These are phyloP conservation scores for Clarias gariepinus DNA, from an alignment of 2,113 vertebrate species.

Conservation along the genomic window DNA sequence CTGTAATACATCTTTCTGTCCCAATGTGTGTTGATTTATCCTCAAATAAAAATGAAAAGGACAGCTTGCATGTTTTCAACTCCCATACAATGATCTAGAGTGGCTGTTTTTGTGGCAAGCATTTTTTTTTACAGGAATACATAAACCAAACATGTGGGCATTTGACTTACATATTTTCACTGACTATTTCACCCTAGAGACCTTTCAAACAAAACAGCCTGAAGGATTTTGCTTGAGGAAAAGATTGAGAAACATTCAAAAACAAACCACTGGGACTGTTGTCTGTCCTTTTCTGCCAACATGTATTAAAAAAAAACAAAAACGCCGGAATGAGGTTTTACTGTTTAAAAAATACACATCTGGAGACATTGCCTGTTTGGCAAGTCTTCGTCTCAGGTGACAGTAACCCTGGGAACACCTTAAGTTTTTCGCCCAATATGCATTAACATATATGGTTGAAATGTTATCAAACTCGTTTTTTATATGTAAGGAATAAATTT, in stretches of 20 bases:
- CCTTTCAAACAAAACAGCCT: slow-evolving; percentile 10
- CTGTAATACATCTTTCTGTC: background rate
- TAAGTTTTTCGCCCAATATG: background rate
- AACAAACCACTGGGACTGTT: background rate
- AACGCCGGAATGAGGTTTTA: background rate
- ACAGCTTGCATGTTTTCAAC: background rate
- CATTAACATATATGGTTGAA: background rate
- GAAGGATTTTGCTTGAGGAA: background rate
- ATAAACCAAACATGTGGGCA: background rate
- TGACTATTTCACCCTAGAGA: slow-evolving; percentile 1
- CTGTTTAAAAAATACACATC: background rate
- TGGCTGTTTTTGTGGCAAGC: background rate
- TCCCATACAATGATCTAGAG: background rate
- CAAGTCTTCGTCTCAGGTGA: background rate
- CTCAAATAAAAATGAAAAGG: background rate
- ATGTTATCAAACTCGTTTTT: background rate
- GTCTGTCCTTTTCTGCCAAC: background rate
- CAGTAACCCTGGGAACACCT: background rate
- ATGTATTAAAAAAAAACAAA: background rate
- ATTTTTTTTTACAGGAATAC: slow-evolving; percentile 17
- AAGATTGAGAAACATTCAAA: background rate
- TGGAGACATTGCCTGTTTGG: background rate
- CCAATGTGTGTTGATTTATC: background rate
- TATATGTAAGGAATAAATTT: background rate
- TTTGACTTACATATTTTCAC: slow-evolving; percentile 8